Base-by-base conservation (phyloP, 2,797 vertebrate species). In the Pipistrellus nathusii region DNA sequence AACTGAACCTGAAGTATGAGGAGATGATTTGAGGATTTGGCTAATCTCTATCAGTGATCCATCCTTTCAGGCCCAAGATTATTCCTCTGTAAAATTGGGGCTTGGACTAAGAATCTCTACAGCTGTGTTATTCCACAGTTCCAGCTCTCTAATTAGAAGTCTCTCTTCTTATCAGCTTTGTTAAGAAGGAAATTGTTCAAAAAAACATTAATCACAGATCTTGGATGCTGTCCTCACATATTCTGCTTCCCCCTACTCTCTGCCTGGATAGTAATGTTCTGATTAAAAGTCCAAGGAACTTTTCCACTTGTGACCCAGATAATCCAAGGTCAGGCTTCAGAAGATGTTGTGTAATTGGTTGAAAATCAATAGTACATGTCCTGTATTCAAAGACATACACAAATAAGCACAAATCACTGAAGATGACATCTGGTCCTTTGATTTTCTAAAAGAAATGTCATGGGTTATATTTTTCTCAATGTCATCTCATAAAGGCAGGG, bases 291-390 rank as follows among this genome's bases (percentile, higher is more conserved):
- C 14, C 53, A 66, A 55, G 25, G 13, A 78, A 77, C 17, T 23
- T 62, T 59, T 66, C 35, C 25, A 71, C 68, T 23, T 82, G 41
- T 23, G 32, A 59, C 3, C 35, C 32, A 91, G 23, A 86, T 62
- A 86, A 90, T 27, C 75, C 71, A 94, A 94, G 78, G 53, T 95
- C 78, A 90, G n/a, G 4, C 48, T 90, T 94, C 64, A 88, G 83
- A 88, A 83, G 23, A 46, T 84, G 2, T 91, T 81, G 20, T 90
- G 2, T 27, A 90, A 93, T 62, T 2, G 6, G 27, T n/a, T 57
- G 57, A 92, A 94, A 95, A 93, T 82, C 91, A 90, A 91, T 94
- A 95, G 32, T 48, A 73, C 53, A 57, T 30, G 23, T 44, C 80
- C 4, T 76, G 53, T 72, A 72, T 80, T 90, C 75, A 92, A 78